phyloP scores from a whole-genome alignment of 1,140 invertebrate genomes.

The Pseudomyrmex concolor region DNA sequence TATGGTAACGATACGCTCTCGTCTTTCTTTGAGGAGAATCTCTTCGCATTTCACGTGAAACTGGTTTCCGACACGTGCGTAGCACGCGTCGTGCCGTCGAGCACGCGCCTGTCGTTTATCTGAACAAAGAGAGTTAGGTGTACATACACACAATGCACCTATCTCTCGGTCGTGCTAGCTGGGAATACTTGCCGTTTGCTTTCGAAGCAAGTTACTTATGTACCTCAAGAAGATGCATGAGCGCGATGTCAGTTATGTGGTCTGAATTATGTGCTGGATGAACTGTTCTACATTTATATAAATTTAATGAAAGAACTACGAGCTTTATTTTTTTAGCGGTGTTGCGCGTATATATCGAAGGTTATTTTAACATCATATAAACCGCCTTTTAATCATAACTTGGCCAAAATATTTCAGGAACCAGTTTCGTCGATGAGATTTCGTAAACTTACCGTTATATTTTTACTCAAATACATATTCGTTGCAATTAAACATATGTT shows the following conservation, averaged over 20 bases:
- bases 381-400: constrained; percentile 26
- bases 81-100: constrained; percentile 61
- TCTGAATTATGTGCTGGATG: background rate
- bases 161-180: background rate
- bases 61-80: constrained; percentile 49
- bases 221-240: background rate
- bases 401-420: constrained; percentile 50
- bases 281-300: background rate
- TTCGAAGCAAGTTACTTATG: constrained; percentile 24
- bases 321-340: background rate
- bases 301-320: background rate
- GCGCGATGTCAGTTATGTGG: background rate
- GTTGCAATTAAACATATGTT: constrained; percentile 43
- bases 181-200: background rate
- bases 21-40: background rate
- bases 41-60: constrained; percentile 48
- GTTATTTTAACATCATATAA: constrained; percentile 38
- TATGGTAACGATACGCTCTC: background rate
- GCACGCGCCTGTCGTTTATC: constrained; percentile 61
- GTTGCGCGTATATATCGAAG: background rate
- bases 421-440: constrained; percentile 67
- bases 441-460: constrained; percentile 66
- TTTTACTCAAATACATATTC: constrained; percentile 60
- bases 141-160: constrained; percentile 13
- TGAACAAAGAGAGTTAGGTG: background rate